Evolutionary conservation across 2,113 vertebrate genomes (phyloP).

Genomic region (Narcine bancroftii): DNA sequence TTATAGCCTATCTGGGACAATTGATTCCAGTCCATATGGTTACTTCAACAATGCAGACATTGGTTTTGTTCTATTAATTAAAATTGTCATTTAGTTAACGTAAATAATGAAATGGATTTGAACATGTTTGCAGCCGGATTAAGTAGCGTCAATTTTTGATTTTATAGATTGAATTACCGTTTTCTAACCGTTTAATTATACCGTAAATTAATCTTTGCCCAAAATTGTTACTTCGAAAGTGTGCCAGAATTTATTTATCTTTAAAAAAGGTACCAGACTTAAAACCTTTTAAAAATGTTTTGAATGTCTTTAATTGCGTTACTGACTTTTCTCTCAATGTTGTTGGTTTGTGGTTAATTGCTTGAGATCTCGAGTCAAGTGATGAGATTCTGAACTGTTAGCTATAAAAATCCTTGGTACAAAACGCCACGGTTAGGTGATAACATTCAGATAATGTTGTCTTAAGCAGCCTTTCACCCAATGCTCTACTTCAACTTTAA

Average conservation of each 20-base stretch:
- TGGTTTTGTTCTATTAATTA: background rate
- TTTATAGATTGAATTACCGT: background rate
- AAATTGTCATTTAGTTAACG: background rate
- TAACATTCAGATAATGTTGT: background rate
- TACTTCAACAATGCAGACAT: conserved; percentile 7
- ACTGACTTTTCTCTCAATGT: background rate
- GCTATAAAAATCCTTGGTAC: background rate
- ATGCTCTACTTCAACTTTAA: background rate
- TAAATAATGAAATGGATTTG: background rate
- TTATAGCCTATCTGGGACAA: too few relatives aligned
- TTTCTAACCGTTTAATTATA: background rate
- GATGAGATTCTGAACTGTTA: background rate
- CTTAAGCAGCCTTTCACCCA: background rate
- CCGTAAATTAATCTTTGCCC: background rate
- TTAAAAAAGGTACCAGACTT: background rate
- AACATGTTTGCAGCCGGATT: background rate
- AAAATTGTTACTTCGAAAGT: background rate
- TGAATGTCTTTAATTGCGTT: background rate
- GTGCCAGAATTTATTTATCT: background rate
- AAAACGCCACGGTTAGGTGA: background rate
- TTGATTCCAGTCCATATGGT: background rate
- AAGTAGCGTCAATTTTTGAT: background rate
- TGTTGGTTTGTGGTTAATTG: background rate
- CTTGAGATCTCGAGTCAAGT: background rate
- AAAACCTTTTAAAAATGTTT: conserved; percentile 1